Conservation (phyloP, 2,113 vertebrate species). For the Octodon degus region DNA sequence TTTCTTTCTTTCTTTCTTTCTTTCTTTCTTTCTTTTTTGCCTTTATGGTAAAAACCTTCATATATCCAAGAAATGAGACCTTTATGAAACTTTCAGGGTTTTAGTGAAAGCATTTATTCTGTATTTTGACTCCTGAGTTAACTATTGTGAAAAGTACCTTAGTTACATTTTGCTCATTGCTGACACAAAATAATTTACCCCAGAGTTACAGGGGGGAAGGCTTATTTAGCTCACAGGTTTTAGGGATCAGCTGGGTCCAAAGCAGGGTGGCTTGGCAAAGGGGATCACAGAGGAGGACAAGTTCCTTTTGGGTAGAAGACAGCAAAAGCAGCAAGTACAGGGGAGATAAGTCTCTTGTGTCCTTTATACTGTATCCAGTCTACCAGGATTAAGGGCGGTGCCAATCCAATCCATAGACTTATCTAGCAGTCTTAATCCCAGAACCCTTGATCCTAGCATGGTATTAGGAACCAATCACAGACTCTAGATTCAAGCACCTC, state of each 20-base stretch:
- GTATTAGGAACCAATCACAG: no score
- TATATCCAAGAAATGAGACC: not conserved
- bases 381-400: no score
- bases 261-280: not conserved
- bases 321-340: no score
- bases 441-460: no score
- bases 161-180: not conserved
- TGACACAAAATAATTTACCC: not conserved
- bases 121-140: not conserved
- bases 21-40: conserved; percentile 48
- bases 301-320: no score
- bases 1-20: conserved; percentile 56
- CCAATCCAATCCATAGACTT: no score
- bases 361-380: no score
- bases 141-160: not conserved
- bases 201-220: not conserved
- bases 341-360: no score
- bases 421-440: no score
- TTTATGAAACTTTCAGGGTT: not conserved
- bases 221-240: not conserved
- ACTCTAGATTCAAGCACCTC: no score
- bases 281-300: not conserved
- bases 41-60: not conserved
- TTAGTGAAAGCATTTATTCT: not conserved
- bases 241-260: not conserved